Percentiles rank a stretch among this genome's conserved stretches.
phyloP scores from a whole-genome alignment of 2,113 vertebrate genomes.

The Hepsetus odoe region DNA sequence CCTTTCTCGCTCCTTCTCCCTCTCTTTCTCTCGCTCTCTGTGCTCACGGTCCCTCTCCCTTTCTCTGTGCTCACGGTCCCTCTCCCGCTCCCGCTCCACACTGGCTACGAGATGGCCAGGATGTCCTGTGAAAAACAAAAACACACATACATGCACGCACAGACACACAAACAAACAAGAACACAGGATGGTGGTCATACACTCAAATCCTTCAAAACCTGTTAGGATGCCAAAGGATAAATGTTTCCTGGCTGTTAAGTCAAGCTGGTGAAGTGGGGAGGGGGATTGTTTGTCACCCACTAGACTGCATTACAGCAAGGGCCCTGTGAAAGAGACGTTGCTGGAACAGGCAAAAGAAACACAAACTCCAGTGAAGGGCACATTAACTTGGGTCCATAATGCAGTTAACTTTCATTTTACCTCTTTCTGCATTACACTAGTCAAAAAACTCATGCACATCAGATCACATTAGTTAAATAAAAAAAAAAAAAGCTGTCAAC shows the following conservation, averaged over 20 bases:
- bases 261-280: slow-evolving; percentile 16
- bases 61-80: slow-evolving; percentile 72
- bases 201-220: neutral
- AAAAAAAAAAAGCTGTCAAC: too few species aligned
- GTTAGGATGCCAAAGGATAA: neutral
- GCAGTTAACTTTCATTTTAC: neutral
- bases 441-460: too few species aligned
- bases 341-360: neutral
- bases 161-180: slow-evolving; percentile 31
- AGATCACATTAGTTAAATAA: neutral
- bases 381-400: neutral
- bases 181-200: slow-evolving; percentile 9
- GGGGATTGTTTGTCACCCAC: neutral
- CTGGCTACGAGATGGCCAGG: slow-evolving; percentile 83
- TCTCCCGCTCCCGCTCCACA: slow-evolving; percentile 81
- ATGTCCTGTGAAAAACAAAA: slow-evolving; percentile 78
- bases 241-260: slow-evolving; percentile 5
- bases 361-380: neutral
- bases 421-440: neutral
- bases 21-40: slow-evolving; percentile 52
- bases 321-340: neutral
- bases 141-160: slow-evolving; percentile 49
- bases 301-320: neutral
- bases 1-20: slow-evolving; percentile 70
- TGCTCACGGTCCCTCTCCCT: slow-evolving; percentile 52